Conservation (phyloP, 2,797 vertebrate species). For the Onychomys arenicola region DNA sequence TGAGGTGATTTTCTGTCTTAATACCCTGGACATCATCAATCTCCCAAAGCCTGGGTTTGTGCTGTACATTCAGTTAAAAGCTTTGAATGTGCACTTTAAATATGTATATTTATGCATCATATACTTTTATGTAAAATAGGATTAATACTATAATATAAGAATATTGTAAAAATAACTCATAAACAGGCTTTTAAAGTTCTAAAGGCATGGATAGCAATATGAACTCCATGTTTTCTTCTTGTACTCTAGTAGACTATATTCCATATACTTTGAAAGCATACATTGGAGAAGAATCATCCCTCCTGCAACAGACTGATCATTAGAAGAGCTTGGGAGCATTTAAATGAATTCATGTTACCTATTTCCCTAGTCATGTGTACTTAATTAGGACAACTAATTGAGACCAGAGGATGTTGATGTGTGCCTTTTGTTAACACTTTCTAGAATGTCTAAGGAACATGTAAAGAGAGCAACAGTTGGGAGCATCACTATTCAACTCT, state of each 20-base stretch:
- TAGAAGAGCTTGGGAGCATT: not conserved
- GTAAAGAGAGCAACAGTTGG: not conserved
- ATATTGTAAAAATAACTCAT: not conserved
- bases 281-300: not conserved
- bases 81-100: not conserved
- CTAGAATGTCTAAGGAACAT: not conserved
- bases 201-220: not conserved
- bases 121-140: not conserved
- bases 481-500: not conserved
- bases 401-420: not conserved
- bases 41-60: not conserved
- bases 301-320: not conserved
- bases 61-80: not conserved
- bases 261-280: not conserved
- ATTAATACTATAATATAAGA: not conserved
- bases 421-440: not conserved
- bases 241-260: not conserved
- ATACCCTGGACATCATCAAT: not conserved
- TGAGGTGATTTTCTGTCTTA: not conserved
- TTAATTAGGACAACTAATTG: not conserved
- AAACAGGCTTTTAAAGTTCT: not conserved
- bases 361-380: not conserved
- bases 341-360: not conserved
- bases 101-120: not conserved
- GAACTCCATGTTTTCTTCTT: slow-evolving; percentile 10